Percentiles rank a stretch among this genome's conserved stretches.
These are phyloP conservation scores for Hylomyscus alleni DNA, from an alignment of 2,797 vertebrate species.

Conservation along the genomic window DNA sequence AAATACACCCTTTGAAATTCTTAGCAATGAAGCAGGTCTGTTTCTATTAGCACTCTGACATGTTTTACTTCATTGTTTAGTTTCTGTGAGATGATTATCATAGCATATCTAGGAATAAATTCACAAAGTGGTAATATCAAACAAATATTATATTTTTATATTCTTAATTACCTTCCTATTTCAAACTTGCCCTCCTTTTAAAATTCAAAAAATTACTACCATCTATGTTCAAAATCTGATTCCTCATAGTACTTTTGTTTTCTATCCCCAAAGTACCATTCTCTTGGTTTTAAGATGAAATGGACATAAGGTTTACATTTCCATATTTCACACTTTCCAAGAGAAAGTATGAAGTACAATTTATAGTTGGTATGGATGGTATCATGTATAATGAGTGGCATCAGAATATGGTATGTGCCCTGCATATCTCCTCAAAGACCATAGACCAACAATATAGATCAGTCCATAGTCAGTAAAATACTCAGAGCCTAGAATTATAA, in stretches of 20 bases:
- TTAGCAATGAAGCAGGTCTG: background rate
- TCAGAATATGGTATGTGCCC: slow-evolving; percentile 27
- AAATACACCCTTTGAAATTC: background rate
- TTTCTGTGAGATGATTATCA: slow-evolving; percentile 11
- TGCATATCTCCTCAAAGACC: slow-evolving; percentile 21
- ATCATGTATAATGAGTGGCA: background rate
- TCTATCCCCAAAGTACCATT: background rate
- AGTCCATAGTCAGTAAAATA: background rate
- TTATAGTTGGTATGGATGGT: slow-evolving; percentile 21
- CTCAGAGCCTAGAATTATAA: background rate
- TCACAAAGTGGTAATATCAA: background rate
- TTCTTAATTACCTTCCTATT: background rate
- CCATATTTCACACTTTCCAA: slow-evolving; percentile 20
- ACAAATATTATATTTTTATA: background rate
- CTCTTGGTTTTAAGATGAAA: background rate
- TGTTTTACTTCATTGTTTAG: slow-evolving; percentile 6
- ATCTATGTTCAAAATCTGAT: slow-evolving; percentile 39
- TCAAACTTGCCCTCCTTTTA: background rate
- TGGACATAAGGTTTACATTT: slow-evolving; percentile 25
- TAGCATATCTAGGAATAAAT: background rate
- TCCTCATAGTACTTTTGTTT: background rate
- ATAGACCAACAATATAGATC: background rate
- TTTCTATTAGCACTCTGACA: background rate
- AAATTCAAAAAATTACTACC: background rate
- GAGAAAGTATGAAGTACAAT: slow-evolving; percentile 39